Percentiles rank a stretch among this genome's conserved stretches.
Conservation (phyloP, 1,140 invertebrate species). For the Drosophila sechellia region DNA sequence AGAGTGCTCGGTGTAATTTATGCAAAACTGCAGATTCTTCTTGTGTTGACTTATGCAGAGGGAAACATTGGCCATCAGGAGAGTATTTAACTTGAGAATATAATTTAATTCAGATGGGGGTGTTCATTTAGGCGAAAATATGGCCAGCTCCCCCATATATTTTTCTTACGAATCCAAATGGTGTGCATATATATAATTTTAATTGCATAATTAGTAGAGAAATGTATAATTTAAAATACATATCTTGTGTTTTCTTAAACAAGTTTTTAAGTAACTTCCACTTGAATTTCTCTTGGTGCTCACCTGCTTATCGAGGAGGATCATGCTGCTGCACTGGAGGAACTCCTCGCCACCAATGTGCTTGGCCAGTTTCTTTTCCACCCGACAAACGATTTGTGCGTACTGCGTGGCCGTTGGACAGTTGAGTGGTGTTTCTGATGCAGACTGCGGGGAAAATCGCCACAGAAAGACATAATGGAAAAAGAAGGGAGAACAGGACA, state of each 20-base stretch:
- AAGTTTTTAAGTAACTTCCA: not conserved
- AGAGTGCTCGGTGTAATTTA: conserved; percentile 47
- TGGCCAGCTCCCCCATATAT: not conserved
- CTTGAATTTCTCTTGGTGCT: conserved; percentile 7
- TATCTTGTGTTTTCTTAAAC: not conserved
- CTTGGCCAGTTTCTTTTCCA: conserved; percentile 83
- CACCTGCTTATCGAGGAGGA: conserved; percentile 80
- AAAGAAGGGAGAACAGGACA: conserved; percentile 32
- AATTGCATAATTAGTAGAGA: not conserved
- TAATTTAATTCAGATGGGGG: conserved; percentile 30
- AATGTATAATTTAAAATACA: not conserved
- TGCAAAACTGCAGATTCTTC: conserved; percentile 52
- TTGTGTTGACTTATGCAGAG: conserved; percentile 34
- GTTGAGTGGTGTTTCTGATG: conserved; percentile 42
- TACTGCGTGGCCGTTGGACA: conserved; percentile 80
- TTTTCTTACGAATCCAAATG: not conserved
- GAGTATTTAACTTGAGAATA: conserved; percentile 33
- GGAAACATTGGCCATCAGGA: conserved; percentile 25
- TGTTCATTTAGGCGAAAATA: conserved; percentile 15
- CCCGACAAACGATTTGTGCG: conserved; percentile 80
- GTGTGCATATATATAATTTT: not conserved
- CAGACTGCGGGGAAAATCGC: conserved; percentile 13
- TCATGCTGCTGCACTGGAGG: conserved; percentile 79
- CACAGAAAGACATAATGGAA: conserved; percentile 24
- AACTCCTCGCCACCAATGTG: conserved; percentile 83